phyloP scores from a whole-genome alignment of 1,140 invertebrate species.

The Drosophila azteca region DNA sequence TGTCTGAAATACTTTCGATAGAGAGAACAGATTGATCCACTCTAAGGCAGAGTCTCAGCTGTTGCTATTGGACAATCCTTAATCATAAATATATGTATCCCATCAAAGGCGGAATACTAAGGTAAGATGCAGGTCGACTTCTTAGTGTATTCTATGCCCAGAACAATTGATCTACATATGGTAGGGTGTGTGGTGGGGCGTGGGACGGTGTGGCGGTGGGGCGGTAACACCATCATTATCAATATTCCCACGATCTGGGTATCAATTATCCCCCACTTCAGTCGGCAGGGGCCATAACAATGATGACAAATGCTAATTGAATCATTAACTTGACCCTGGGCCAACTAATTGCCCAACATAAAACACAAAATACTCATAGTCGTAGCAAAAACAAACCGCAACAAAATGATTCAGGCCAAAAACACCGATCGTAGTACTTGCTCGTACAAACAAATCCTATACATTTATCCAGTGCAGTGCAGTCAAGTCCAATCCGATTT shows the following conservation, averaged over 20 bases:
- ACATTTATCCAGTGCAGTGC: not conserved
- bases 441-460: no score
- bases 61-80: no score
- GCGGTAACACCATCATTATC: conserved; percentile 47
- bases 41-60: no score
- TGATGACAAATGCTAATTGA: conserved; percentile 80
- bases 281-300: conserved; percentile 24
- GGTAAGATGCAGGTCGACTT: no score
- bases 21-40: no score
- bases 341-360: conserved; percentile 72
- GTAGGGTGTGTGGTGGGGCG: not conserved
- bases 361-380: conserved; percentile 40
- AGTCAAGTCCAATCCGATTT: conserved; percentile 29
- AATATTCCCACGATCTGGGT: conserved; percentile 77
- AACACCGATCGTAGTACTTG: not conserved
- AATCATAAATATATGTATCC: no score
- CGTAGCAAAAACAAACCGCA: conserved; percentile 16
- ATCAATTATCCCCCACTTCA: conserved; percentile 47
- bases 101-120: no score
- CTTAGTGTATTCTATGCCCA: no score
- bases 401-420: not conserved
- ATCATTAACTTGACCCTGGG: conserved; percentile 76
- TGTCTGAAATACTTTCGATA: no score
- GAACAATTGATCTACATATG: conserved; percentile 13
- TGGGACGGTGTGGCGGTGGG: not conserved